Base-by-base conservation (phyloP, 2,797 vertebrate species). In the Cephalopachus bancanus region DNA sequence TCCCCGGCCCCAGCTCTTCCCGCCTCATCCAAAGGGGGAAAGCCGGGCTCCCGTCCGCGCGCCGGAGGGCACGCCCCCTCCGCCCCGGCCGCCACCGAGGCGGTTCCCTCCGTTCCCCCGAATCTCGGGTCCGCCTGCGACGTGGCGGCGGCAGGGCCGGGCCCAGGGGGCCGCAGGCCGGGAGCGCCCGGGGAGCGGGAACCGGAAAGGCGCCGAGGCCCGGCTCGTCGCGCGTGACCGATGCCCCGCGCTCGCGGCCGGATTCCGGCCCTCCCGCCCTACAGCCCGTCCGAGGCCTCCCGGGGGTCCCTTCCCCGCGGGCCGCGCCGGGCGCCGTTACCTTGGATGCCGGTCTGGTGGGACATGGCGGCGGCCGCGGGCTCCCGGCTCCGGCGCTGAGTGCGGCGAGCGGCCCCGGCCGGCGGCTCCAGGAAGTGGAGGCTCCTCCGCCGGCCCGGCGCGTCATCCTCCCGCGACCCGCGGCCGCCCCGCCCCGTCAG, bases 311-410 rank as follows among this genome's bases (percentile, higher is more conserved):
- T 80, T 81, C 64, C 92, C 92, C 78, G 28, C 24, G 44, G 75
- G 74, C 74, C 24, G 69, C 64, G 4, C 72, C 51, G 19, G 16
- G 80, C 64, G 84, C 94, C 62, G 97, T 98, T 97, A 98, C 98
- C 99, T 99, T 99, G 99, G 98, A 99, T 99, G 97, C 99, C 99
- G 97, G 99, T 99, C 98, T 99, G 99, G 98, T 99, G 99, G 98
- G 99, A 99, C 99, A 99, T 99, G 97, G 97, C 98, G 95, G 96
- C 91, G 30, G 88, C 93, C 88, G 86, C 94, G n/a, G 89, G 67
- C 81, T 96, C 88, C 84, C 20, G 75, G 85, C 62, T 97, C 75
- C 98, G 2, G 83, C 92, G 20, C 83, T 14, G 71, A 81, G 60
- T 67, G 96, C 80, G 17, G 94, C 97, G 71, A 96, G 81, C 96